These are phyloP conservation scores for Ornithorhynchus anatinus DNA, from an alignment of 2,113 vertebrate species.

Conservation along the genomic window DNA sequence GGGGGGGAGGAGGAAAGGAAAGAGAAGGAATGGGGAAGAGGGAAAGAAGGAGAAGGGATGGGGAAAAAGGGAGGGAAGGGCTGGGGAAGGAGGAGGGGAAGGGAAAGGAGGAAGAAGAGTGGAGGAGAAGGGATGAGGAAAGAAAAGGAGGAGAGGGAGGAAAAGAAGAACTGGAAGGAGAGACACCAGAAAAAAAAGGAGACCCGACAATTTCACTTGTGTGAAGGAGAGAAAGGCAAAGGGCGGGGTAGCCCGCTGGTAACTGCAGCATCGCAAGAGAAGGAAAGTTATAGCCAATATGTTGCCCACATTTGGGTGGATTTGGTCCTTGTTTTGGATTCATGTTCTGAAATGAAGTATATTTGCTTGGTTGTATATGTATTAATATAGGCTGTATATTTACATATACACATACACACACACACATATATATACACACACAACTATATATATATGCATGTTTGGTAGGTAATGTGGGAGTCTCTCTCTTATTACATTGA, in stretches of 20 bases:
- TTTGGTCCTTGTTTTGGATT: constrained; percentile 50
- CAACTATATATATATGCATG: constrained; percentile 70
- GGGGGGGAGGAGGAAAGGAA: constrained; percentile 13
- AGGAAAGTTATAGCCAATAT: constrained; percentile 87
- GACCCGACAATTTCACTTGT: constrained; percentile 38
- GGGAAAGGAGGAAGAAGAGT: too few relatives aligned
- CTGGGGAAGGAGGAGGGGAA: too few relatives aligned
- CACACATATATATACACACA: constrained; percentile 70
- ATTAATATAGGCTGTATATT: constrained; percentile 52
- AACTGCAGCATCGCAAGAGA: constrained; percentile 66
- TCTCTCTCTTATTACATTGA: constrained; percentile 62
- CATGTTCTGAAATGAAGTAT: constrained; percentile 66
- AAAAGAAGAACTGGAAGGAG: too few relatives aligned
- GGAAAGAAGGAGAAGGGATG: too few relatives aligned
- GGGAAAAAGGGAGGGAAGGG: too few relatives aligned
- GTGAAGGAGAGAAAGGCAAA: constrained; percentile 67
- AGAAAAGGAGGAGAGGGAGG: too few relatives aligned
- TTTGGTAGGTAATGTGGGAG: constrained; percentile 49
- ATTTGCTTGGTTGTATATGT: constrained; percentile 60
- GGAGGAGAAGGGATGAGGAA: too few relatives aligned
- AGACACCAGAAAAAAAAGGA: constrained; percentile 29
- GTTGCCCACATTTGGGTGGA: constrained; percentile 75
- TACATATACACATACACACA: constrained; percentile 62
- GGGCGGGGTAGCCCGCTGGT: constrained; percentile 66
- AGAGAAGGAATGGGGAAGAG: constrained; percentile 10